A percentile compares a stretch with the other conserved stretches of the same genome.
These are phyloP conservation scores for Protobothrops mucrosquamatus DNA, from an alignment of 2,113 vertebrate species.

Conservation along the genomic window DNA sequence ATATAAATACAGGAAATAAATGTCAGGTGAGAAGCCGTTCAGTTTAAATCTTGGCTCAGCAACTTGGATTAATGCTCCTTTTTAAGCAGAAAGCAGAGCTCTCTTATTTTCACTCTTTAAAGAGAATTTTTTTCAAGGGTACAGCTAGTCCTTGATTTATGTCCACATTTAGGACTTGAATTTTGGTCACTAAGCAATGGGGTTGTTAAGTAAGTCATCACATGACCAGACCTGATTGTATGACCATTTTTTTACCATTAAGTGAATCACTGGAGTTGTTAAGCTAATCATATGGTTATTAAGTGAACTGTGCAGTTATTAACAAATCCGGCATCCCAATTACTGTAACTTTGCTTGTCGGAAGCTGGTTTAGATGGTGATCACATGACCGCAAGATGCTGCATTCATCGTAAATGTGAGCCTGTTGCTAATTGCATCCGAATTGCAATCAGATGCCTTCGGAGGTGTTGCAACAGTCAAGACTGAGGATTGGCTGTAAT, in stretches of 20 bases:
- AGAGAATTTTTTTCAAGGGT: background rate
- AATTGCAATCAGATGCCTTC: background rate
- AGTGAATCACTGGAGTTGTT: background rate
- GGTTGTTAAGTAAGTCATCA: background rate
- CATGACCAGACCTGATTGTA: background rate
- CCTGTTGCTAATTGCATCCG: background rate
- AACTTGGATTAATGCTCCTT: background rate
- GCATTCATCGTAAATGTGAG: background rate
- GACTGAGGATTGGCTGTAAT: background rate
- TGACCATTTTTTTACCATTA: background rate
- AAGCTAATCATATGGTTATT: background rate
- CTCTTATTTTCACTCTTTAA: background rate
- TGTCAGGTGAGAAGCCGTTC: background rate
- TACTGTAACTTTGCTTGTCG: background rate
- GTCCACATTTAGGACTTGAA: background rate
- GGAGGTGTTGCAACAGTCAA: background rate
- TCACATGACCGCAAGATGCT: background rate
- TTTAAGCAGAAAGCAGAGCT: background rate
- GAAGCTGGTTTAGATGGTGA: background rate
- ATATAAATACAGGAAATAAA: background rate
- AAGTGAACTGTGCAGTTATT: background rate
- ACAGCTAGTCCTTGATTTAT: background rate
- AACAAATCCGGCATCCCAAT: background rate
- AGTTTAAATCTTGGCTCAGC: background rate
- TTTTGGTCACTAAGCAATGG: background rate